phyloP scores from a whole-genome alignment of 2,888 invertebrate species.

The Brachypterus glaber region DNA sequence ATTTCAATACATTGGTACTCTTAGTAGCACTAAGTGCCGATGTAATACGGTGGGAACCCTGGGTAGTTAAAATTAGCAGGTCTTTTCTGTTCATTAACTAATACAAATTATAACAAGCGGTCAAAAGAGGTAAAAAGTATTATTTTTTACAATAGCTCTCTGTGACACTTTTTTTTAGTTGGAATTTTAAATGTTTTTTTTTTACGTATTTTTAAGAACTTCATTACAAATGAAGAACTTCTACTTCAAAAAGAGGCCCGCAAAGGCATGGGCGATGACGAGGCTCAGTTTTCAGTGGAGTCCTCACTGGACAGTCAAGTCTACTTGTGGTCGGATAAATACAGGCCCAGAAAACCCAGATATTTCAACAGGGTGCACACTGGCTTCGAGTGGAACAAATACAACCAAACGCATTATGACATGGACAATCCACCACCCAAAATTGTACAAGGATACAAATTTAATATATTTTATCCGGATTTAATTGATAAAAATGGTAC shows the following conservation, averaged over 20 bases:
- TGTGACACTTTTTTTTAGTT: too few species aligned
- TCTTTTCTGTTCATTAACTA: too few species aligned
- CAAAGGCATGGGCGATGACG: slow-evolving; percentile 77
- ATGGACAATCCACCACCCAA: slow-evolving; percentile 99
- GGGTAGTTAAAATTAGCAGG: too few species aligned
- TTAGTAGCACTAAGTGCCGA: too few species aligned
- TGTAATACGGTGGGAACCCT: too few species aligned
- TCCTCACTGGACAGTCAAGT: slow-evolving; percentile 75
- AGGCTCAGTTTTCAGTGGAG: slow-evolving; percentile 88
- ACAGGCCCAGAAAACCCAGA: slow-evolving; percentile 91
- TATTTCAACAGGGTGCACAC: slow-evolving; percentile 96
- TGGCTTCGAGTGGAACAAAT: slow-evolving; percentile 99
- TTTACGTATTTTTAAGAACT: slow-evolving; percentile 26
- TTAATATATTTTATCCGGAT: slow-evolving; percentile 99
- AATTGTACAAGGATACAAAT: slow-evolving; percentile 99
- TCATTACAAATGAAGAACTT: slow-evolving; percentile 45
- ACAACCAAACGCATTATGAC: slow-evolving; percentile 99
- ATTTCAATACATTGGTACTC: too few species aligned
- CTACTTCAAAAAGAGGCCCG: slow-evolving; percentile 72
- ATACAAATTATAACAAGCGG: too few species aligned
- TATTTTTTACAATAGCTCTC: too few species aligned
- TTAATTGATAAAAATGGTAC: slow-evolving; percentile 87
- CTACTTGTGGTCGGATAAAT: slow-evolving; percentile 96
- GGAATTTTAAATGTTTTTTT: slow-evolving; percentile 2
- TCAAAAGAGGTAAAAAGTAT: too few species aligned